phyloP scores from a whole-genome alignment of 2,888 invertebrate species.

The Coenonympha arcania region DNA sequence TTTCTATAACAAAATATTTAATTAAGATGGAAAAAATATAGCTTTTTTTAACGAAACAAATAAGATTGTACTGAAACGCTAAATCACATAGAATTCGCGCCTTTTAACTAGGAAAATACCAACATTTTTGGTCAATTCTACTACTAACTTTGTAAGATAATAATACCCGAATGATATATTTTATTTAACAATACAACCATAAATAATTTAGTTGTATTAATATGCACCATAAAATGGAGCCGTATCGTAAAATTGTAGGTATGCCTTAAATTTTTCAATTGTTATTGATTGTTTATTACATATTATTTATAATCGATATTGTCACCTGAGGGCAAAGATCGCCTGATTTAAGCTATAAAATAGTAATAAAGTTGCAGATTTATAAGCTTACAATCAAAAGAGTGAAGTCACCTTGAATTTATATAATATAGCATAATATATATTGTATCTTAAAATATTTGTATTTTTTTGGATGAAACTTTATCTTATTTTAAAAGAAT shows the following conservation, averaged over 20 bases:
- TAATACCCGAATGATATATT: neutral
- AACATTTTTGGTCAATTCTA: neutral
- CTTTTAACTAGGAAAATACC: neutral
- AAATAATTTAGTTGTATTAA: neutral
- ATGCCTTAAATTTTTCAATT: neutral
- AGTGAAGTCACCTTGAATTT: neutral
- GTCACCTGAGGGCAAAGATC: neutral
- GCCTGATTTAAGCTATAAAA: constrained; percentile 3
- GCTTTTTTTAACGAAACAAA: no score
- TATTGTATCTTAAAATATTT: neutral
- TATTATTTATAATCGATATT: constrained; percentile 1
- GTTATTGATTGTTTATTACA: constrained; percentile 1
- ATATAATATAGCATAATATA: neutral
- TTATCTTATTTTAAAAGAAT: no score
- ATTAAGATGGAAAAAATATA: no score
- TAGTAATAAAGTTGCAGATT: constrained; percentile 10
- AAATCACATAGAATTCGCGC: no score
- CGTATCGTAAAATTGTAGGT: neutral
- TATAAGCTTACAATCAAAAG: constrained; percentile 1
- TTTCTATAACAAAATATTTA: no score
- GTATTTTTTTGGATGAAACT: neutral
- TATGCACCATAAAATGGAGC: neutral
- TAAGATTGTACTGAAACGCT: no score
- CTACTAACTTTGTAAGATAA: neutral
- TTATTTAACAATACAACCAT: constrained; percentile 4